Conservation (phyloP, 2,113 vertebrate species). For the Lophura nycthemera region DNA sequence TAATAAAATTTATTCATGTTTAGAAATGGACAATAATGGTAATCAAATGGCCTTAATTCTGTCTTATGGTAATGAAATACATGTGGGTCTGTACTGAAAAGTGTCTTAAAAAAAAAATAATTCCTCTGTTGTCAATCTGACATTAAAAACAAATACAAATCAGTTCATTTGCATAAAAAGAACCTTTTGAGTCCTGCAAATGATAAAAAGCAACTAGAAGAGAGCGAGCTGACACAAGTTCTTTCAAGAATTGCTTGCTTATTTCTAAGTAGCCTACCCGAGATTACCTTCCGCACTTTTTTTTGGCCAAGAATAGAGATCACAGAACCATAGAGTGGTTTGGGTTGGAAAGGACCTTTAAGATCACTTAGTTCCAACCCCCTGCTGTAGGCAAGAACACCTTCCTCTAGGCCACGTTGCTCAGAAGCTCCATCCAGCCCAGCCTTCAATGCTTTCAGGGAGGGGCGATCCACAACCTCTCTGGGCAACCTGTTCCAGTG, state of each 20-base stretch:
- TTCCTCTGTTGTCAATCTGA: neutral
- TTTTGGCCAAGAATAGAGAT: neutral
- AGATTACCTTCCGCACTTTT: neutral
- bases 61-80: neutral
- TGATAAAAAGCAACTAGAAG: neutral
- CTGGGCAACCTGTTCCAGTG: no score
- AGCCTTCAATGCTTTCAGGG: no score
- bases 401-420: no score
- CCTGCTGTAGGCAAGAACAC: no score
- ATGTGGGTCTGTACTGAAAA: neutral
- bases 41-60: neutral
- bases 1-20: neutral
- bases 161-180: neutral
- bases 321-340: no score
- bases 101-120: neutral
- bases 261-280: neutral
- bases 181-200: neutral
- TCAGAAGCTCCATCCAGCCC: no score
- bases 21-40: neutral
- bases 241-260: neutral
- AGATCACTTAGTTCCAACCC: no score
- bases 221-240: neutral
- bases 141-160: neutral
- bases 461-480: no score
- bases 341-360: no score